phyloP scores from a whole-genome alignment of 2,797 vertebrate species.

The Smutsia temminckii region DNA sequence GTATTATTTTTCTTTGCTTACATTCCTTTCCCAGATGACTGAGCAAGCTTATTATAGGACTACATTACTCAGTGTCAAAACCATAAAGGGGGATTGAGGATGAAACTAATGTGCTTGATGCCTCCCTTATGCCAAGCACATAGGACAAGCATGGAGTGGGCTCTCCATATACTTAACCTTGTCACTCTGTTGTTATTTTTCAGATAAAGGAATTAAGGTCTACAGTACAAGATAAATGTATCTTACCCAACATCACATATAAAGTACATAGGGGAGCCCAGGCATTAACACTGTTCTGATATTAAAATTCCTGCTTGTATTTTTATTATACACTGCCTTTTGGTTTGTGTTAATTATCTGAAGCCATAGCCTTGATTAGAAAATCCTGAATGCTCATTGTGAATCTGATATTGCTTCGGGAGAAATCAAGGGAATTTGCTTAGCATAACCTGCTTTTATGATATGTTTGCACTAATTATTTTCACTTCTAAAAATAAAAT shows the following conservation, averaged over 20 bases:
- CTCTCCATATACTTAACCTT: neutral
- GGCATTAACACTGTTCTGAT: neutral
- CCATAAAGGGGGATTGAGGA: neutral
- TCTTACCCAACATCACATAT: neutral
- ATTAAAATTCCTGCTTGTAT: neutral
- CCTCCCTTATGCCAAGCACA: neutral
- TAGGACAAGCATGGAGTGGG: neutral
- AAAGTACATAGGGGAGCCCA: neutral
- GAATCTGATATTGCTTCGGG: neutral
- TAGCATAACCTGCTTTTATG: neutral
- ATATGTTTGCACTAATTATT: conserved; percentile 17
- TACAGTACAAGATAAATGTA: neutral
- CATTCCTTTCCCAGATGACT: conserved; percentile 53
- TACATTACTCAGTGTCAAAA: conserved; percentile 47
- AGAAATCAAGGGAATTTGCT: neutral
- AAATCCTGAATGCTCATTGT: conserved; percentile 37
- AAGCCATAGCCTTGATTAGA: conserved; percentile 19
- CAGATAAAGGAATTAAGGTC: conserved; percentile 4
- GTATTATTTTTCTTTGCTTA: conserved; percentile 57
- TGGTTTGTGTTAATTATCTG: conserved; percentile 23
- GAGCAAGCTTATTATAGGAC: conserved; percentile 20
- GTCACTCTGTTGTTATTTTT: neutral
- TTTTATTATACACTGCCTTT: neutral
- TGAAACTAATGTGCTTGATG: neutral
- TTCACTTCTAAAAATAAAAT: neutral